Conservation (phyloP, 2,113 vertebrate species). For the Periophthalmus modestus region DNA sequence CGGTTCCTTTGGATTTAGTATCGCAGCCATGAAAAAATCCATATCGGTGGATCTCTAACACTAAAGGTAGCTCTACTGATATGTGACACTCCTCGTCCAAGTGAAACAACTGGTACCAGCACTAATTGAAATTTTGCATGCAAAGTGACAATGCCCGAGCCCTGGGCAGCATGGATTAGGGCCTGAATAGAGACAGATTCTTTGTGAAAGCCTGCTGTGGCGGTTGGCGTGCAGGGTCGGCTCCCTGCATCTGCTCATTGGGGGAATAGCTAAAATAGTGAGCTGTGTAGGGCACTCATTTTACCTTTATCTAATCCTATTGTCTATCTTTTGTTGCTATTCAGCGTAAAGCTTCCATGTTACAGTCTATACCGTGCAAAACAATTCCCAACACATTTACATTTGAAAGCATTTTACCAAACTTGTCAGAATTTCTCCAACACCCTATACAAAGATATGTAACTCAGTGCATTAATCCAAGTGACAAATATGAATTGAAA, state of each 20-base stretch:
- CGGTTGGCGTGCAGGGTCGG: slow-evolving; percentile 73
- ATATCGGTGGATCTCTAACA: too few relatives aligned
- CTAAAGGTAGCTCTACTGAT: slow-evolving; percentile 69
- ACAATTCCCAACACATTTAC: slow-evolving; percentile 63
- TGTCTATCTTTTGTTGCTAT: slow-evolving; percentile 65
- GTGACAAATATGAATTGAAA: slow-evolving; percentile 5
- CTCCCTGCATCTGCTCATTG: slow-evolving; percentile 78
- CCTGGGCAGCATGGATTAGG: slow-evolving; percentile 79
- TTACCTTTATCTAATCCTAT: slow-evolving; percentile 77
- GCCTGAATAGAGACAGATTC: slow-evolving; percentile 80
- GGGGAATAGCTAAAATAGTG: slow-evolving; percentile 72
- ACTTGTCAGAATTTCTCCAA: slow-evolving; percentile 58
- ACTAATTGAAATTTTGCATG: slow-evolving; percentile 86
- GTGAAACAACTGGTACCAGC: slow-evolving; percentile 82
- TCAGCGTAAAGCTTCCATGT: slow-evolving; percentile 54
- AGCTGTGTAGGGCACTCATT: slow-evolving; percentile 68
- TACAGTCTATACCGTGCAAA: slow-evolving; percentile 56
- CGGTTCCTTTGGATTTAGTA: too few relatives aligned
- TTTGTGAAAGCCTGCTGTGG: slow-evolving; percentile 81
- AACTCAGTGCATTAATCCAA: slow-evolving; percentile 28
- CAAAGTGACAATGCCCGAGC: slow-evolving; percentile 78
- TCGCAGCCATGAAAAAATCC: too few relatives aligned
- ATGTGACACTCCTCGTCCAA: slow-evolving; percentile 66
- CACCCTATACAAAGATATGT: slow-evolving; percentile 18
- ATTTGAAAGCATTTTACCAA: slow-evolving; percentile 73